Evolutionary conservation across 2,888 invertebrate species (phyloP).

Genomic region (Actias luna): DNA sequence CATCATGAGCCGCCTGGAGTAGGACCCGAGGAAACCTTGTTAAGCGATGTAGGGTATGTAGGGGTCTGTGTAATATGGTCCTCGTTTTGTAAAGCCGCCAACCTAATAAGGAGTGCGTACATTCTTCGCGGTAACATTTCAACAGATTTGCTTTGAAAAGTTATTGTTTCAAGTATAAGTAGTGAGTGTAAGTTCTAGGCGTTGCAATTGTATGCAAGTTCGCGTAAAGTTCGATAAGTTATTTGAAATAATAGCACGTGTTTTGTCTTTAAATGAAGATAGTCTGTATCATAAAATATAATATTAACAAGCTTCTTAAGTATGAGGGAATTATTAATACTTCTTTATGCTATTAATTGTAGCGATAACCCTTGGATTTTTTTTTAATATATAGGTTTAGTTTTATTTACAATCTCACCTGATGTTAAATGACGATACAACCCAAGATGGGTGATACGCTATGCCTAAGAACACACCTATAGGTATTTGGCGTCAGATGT

Average conservation of each 20-base stretch:
- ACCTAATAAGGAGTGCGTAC: slow-evolving; percentile 56
- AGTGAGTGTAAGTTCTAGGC: slow-evolving; percentile 21
- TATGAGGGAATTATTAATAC: neutral
- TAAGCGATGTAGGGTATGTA: slow-evolving; percentile 21
- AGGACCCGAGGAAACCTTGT: neutral
- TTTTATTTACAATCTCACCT: too few relatives aligned
- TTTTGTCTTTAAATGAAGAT: neutral
- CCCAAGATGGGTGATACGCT: too few relatives aligned
- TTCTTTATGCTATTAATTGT: neutral
- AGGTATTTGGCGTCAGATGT: too few relatives aligned
- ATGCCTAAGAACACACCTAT: too few relatives aligned
- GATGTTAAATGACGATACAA: too few relatives aligned
- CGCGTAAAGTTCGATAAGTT: slow-evolving; percentile 10
- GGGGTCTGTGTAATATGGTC: slow-evolving; percentile 35
- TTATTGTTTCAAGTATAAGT: slow-evolving; percentile 34
- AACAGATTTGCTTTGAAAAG: slow-evolving; percentile 43
- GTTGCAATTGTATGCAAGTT: slow-evolving; percentile 17
- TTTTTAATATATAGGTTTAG: neutral
- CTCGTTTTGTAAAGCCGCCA: slow-evolving; percentile 37
- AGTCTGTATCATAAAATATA: neutral
- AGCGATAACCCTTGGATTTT: too few relatives aligned
- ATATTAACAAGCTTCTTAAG: neutral
- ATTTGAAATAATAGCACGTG: neutral
- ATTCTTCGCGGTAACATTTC: slow-evolving; percentile 38
- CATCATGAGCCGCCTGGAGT: slow-evolving; percentile 30